Percentiles rank a stretch among this genome's conserved stretches.
Conservation (phyloP, 2,113 vertebrate species). For the Xiphophorus hellerii region DNA sequence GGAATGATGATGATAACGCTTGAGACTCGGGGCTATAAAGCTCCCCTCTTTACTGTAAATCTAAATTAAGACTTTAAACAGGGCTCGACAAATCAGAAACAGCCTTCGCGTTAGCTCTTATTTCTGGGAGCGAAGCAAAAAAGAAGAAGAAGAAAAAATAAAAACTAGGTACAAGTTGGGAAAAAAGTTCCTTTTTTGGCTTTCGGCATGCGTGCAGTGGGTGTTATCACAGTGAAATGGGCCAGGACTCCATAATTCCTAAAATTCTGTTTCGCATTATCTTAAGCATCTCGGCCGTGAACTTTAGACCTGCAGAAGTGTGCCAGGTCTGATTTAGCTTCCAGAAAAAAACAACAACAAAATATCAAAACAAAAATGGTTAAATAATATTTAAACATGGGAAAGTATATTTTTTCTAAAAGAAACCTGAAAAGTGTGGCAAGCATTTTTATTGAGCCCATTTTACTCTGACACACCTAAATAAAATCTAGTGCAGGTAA, state of each 20-base stretch:
- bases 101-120: too few relatives aligned
- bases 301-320: conserved; percentile 29
- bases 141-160: neutral
- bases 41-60: conserved; percentile 40
- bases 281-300: conserved; percentile 10
- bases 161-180: neutral
- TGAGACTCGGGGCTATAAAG: conserved; percentile 35
- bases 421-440: too few relatives aligned
- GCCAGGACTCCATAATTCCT: conserved; percentile 13
- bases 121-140: conserved; percentile 3
- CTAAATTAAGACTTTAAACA: conserved; percentile 41
- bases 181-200: conserved; percentile 40
- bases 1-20: conserved; percentile 53
- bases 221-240: conserved; percentile 2
- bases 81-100: conserved; percentile 17
- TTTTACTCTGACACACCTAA: too few relatives aligned
- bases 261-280: conserved; percentile 13
- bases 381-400: too few relatives aligned
- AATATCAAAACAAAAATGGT: too few relatives aligned
- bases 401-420: too few relatives aligned
- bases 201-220: neutral
- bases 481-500: too few relatives aligned
- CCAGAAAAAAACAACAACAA: neutral
- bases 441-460: too few relatives aligned
- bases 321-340: conserved; percentile 18